phyloP scores from a whole-genome alignment of 2,113 vertebrate species.

The Dromas ardeola region DNA sequence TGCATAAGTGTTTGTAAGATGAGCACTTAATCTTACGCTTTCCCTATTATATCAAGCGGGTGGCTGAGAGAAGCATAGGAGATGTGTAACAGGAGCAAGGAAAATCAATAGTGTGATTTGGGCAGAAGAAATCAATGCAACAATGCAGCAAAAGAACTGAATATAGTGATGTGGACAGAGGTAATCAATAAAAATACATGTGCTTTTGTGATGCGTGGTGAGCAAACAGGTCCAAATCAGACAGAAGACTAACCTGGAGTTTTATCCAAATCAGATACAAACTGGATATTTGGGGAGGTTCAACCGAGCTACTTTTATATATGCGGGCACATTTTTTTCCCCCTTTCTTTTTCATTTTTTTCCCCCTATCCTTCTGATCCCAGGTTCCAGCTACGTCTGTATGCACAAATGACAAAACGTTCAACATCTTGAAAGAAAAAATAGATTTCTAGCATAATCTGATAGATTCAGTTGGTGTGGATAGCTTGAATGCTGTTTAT shows the following conservation, averaged over 20 bases:
- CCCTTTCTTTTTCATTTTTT: background rate
- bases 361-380: accelerated
- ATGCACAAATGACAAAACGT: background rate
- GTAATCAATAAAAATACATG: background rate
- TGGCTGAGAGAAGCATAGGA: background rate
- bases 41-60: background rate
- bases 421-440: background rate
- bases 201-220: background rate
- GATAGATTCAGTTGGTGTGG: background rate
- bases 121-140: conserved; percentile 47
- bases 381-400: background rate
- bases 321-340: background rate
- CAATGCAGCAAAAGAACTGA: background rate
- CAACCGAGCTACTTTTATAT: background rate
- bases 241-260: background rate
- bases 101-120: conserved; percentile 31
- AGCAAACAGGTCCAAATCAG: background rate
- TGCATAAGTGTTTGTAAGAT: background rate
- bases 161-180: background rate
- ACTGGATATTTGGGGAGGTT: background rate
- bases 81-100: background rate
- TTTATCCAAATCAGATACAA: background rate
- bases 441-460: background rate
- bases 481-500: background rate
- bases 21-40: background rate